Percentiles rank a stretch among this genome's conserved stretches.
Conservation (phyloP, 2,113 vertebrate genomes). For the Petaurus breviceps region DNA sequence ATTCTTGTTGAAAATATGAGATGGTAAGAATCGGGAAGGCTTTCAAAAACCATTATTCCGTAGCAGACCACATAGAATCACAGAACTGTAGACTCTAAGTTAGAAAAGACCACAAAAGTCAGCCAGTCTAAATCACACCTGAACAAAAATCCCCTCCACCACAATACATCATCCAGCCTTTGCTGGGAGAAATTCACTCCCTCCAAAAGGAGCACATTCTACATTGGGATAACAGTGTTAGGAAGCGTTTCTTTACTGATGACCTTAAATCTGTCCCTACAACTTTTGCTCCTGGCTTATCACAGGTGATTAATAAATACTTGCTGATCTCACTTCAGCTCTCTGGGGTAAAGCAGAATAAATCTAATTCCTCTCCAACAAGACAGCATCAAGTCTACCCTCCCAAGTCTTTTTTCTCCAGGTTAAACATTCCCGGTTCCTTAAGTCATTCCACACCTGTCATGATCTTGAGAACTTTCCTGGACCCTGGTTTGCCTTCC, state of each 20-base stretch:
- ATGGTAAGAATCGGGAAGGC: neutral
- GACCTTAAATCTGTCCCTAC: neutral
- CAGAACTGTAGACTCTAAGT: neutral
- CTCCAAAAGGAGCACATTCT: neutral
- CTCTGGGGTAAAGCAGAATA: neutral
- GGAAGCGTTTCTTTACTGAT: neutral
- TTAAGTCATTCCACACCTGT: neutral
- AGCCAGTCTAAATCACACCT: neutral
- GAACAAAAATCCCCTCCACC: neutral
- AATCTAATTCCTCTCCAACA: neutral
- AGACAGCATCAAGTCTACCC: neutral
- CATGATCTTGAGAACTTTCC: neutral
- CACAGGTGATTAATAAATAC: neutral
- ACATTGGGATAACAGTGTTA: neutral
- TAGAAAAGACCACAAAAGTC: neutral
- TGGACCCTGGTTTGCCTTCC: neutral
- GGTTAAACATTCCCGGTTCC: neutral
- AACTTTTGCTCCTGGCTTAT: neutral
- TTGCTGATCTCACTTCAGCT: neutral
- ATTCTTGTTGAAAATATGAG: neutral
- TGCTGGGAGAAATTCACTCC: neutral
- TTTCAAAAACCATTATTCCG: neutral
- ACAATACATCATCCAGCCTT: neutral
- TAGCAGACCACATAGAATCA: neutral
- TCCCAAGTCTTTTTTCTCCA: neutral